Evolutionary conservation across 2,113 vertebrate genomes (phyloP), one percentile per base, ranked within the genome.

Genomic region (Fregata magnificens): DNA sequence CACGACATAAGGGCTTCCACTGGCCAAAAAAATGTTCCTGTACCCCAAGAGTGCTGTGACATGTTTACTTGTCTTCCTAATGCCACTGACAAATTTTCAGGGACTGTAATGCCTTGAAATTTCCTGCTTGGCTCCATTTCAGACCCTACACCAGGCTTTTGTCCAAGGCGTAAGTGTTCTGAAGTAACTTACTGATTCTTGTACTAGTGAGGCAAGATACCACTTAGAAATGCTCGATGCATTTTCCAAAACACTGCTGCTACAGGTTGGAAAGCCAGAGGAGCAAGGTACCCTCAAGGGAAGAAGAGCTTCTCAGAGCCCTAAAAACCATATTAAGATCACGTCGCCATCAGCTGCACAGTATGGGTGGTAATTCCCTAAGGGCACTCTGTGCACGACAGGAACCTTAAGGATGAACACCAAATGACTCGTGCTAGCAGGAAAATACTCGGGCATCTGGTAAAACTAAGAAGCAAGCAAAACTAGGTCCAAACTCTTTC

Each of bases 121-220:
- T 90, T 96, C 93, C 62, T 85, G 19, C 42, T 58, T 80, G 74
- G 90, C 71, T 88, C 34, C 45, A 42, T 50, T 93, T 82, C 70
- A 69, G 73, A 44, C 34, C 47, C 42, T 34, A n/a, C 36, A 45
- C 4, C 9, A 70, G 49, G 49, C 70, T 86, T 90, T 50, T 77
- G 38, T 45, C 82, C 53, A 50, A 88, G 36, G 59, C 1, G 0
- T 44, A 70, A 79, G 10, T 36, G 47, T n/a, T 82, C 34, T 24
- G 24, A 72, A 69, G 47, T 49, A 82, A 84, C 13, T 63, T 19
- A 32, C 16, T 36, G 31, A 14, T 55, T 86, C 42, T 34, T 55
- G 36, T 12, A 40, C 49, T 6, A 36, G 53, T 5, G 52, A 82
- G 66, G 53, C 20, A 24, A 86, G 47, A 42, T 8, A 61, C 0